phyloP scores from a whole-genome alignment of 2,113 vertebrate genomes.

The Epinephelus moara region DNA sequence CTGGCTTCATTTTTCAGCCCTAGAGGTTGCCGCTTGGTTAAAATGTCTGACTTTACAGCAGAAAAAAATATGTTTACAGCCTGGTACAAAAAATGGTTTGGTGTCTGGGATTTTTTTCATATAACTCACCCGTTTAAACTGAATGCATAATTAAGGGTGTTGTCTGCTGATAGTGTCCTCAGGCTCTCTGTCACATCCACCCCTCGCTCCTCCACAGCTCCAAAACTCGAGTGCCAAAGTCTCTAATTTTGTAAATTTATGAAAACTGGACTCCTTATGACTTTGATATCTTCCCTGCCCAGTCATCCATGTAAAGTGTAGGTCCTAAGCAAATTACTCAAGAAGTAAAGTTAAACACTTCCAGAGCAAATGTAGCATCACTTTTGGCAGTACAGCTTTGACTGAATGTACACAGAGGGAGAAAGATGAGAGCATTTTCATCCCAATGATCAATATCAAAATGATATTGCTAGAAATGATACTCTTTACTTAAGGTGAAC shows the following conservation, averaged over 20 bases:
- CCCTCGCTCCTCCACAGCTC: too few species aligned
- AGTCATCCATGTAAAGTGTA: not conserved
- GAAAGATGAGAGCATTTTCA: not conserved
- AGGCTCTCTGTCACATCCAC: too few species aligned
- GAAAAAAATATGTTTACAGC: too few species aligned
- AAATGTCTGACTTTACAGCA: too few species aligned
- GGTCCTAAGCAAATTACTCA: not conserved
- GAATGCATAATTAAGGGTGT: too few species aligned
- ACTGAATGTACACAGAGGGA: not conserved
- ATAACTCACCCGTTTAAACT: too few species aligned
- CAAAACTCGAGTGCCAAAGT: not conserved
- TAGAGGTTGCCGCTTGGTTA: too few species aligned
- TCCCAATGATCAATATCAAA: not conserved
- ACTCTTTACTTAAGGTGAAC: not conserved
- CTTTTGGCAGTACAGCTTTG: slow-evolving; percentile 4
- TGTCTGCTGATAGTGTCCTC: too few species aligned
- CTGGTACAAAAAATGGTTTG: too few species aligned
- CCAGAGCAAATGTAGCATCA: not conserved
- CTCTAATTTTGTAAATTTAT: not conserved
- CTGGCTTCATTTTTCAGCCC: too few species aligned
- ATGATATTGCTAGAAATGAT: not conserved
- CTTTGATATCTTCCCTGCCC: not conserved
- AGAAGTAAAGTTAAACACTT: not conserved
- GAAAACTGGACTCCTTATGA: not conserved
- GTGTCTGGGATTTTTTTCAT: too few species aligned